A percentile compares a stretch with the other conserved stretches of the same genome.
Conservation (phyloP, 2,797 vertebrate genomes). For the Pseudochromis fuscus region DNA sequence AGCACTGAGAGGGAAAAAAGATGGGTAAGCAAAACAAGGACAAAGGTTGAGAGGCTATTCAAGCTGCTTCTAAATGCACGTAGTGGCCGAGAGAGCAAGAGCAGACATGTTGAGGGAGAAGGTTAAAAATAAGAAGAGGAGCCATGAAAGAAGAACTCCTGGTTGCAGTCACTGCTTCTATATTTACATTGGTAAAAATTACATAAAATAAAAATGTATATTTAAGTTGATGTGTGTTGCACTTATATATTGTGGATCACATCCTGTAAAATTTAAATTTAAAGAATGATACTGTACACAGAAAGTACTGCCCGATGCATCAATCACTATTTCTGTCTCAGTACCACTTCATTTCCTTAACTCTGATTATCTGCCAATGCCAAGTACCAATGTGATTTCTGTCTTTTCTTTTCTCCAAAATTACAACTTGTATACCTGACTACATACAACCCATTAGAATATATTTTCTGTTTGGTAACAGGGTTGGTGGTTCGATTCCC, state of each 20-base stretch:
- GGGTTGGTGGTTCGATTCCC: too few species aligned
- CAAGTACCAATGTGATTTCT: background rate
- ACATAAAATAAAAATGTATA: background rate
- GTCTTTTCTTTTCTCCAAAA: background rate
- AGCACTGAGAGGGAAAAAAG: conserved; percentile 10
- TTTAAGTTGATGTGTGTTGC: background rate
- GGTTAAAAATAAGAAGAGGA: conserved; percentile 34
- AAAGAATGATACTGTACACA: background rate
- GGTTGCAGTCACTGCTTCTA: conserved; percentile 15
- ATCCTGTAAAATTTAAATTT: background rate
- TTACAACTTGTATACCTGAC: background rate
- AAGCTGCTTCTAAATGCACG: conserved; percentile 53
- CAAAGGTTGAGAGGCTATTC: conserved; percentile 39
- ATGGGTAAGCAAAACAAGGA: background rate
- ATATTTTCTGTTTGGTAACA: too few species aligned
- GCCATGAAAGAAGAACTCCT: background rate
- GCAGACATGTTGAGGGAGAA: conserved; percentile 64
- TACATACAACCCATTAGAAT: too few species aligned
- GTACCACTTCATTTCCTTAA: background rate
- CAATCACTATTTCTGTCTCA: background rate
- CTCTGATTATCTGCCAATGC: background rate
- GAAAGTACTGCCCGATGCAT: background rate
- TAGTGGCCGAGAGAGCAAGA: conserved; percentile 67
- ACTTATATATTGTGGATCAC: background rate
- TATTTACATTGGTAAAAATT: background rate